Percentiles rank a stretch among this genome's conserved stretches.
These are phyloP conservation scores for Scylla paramamosain DNA, from an alignment of 1,140 invertebrate species.

Conservation along the genomic window DNA sequence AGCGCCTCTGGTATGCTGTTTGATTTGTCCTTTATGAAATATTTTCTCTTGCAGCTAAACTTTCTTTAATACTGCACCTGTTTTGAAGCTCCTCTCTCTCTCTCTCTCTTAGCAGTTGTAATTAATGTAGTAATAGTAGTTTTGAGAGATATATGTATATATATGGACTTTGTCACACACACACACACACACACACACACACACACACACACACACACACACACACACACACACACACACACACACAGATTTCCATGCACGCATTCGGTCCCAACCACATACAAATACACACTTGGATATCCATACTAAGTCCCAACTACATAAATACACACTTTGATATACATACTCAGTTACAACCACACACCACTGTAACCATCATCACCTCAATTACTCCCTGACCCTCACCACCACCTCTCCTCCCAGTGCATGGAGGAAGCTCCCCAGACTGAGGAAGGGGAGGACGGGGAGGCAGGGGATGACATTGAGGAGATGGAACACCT, in stretches of 20 bases:
- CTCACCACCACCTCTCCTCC: background rate
- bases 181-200: slow-evolving; percentile 34
- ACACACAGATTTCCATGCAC: background rate
- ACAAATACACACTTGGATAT: background rate
- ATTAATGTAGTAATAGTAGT: no score
- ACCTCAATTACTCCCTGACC: background rate
- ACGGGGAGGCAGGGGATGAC: background rate
- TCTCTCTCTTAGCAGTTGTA: no score
- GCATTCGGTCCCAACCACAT: background rate
- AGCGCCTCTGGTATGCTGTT: no score
- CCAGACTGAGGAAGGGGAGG: background rate
- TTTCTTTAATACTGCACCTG: no score
- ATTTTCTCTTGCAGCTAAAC: no score
- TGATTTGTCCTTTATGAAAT: no score
- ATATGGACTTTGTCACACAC: background rate
- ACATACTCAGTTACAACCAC: background rate
- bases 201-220: background rate
- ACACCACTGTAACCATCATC: background rate
- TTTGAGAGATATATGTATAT: background rate
- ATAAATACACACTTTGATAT: background rate
- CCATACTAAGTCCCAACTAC: background rate
- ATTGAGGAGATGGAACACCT: background rate
- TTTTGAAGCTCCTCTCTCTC: no score
- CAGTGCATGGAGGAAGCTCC: background rate
- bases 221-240: slow-evolving; percentile 28